Evolutionary conservation across 2,797 vertebrate genomes (phyloP).

Genomic region (Leuciscus waleckii): DNA sequence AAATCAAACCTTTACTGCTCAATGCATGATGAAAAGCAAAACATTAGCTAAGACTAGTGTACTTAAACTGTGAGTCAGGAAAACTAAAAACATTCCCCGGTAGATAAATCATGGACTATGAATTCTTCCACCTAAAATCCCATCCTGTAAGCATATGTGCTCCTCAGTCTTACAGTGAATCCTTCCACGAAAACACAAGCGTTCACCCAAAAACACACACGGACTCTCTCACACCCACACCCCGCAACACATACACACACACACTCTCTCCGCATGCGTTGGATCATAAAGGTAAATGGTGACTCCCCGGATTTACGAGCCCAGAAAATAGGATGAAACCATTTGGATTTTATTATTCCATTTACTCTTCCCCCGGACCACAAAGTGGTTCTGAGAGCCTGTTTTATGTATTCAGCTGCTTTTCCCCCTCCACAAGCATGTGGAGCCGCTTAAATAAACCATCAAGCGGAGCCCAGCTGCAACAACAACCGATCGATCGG

Average conservation of each 20-base stretch:
- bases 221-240: conserved; percentile 30
- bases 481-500: conserved; percentile 97
- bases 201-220: conserved; percentile 17
- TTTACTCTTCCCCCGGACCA: conserved; percentile 97
- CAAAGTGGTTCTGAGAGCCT: conserved; percentile 98
- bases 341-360: conserved; percentile 99
- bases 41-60: background rate
- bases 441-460: conserved; percentile 99
- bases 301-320: conserved; percentile 93
- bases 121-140: background rate
- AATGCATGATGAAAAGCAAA: background rate
- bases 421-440: conserved; percentile 94
- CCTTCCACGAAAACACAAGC: conserved; percentile 21
- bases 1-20: conserved; percentile 4
- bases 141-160: conserved; percentile 25
- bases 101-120: conserved; percentile 12
- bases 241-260: conserved; percentile 70
- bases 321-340: conserved; percentile 98
- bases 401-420: conserved; percentile 99
- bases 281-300: conserved; percentile 89
- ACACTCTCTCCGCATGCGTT: conserved; percentile 72
- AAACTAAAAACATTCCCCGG: conserved; percentile 9
- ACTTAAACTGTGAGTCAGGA: background rate
- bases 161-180: conserved; percentile 5
- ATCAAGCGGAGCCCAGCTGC: conserved; percentile 96